These are phyloP conservation scores for Halocynthia roretzi DNA, from an alignment of 23 tunicate species.

Conservation along the genomic window DNA sequence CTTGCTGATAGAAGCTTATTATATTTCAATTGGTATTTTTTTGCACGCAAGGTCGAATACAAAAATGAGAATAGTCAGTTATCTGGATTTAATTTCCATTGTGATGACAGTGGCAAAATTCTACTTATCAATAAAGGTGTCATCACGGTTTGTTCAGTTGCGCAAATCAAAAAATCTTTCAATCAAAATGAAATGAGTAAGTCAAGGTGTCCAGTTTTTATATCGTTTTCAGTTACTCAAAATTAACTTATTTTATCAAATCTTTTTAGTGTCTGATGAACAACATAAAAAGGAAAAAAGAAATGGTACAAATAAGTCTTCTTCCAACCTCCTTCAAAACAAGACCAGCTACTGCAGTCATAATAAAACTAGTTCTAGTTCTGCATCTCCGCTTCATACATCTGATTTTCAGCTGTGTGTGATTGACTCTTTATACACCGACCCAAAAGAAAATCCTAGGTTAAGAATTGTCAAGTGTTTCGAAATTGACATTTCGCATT, in stretches of 20 bases:
- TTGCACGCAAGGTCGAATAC: conserved; percentile 33
- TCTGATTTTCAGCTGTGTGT: conserved; percentile 2
- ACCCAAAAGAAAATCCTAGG: not conserved
- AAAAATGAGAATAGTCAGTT: conserved; percentile 61
- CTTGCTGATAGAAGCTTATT: too few species aligned
- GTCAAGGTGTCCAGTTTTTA: not conserved
- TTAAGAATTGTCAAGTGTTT: not conserved
- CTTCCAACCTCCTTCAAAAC: too few species aligned
- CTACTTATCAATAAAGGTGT: conserved; percentile 34
- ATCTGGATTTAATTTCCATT: conserved; percentile 45
- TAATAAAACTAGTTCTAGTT: not conserved
- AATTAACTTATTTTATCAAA: too few species aligned
- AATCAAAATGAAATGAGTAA: not conserved
- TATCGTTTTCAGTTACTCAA: too few species aligned
- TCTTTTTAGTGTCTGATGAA: too few species aligned
- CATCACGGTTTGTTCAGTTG: conserved; percentile 16
- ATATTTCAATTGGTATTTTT: too few species aligned
- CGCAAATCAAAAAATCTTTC: not conserved
- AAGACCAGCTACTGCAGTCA: too few species aligned
- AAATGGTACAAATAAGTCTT: too few species aligned
- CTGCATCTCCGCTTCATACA: not conserved
- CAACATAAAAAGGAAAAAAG: too few species aligned
- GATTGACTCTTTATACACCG: not conserved
- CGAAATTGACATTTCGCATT: not conserved
- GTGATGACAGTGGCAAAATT: conserved; percentile 45